Percentiles rank a stretch among this genome's conserved stretches.
Conservation (phyloP, 2,113 vertebrate species). For the Catagonus wagneri region DNA sequence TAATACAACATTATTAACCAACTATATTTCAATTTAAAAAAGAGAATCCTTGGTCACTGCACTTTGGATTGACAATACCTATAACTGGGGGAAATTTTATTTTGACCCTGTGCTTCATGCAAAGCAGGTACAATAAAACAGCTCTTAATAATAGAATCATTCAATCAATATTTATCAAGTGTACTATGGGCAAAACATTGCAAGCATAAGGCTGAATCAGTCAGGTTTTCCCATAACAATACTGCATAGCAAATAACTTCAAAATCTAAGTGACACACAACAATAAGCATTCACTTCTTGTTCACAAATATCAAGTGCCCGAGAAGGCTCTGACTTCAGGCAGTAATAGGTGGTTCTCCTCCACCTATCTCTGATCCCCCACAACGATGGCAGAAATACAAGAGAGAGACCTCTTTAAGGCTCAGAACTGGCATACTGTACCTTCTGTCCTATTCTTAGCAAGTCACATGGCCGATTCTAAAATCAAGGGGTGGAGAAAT, state of each 20-base stretch:
- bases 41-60: not conserved
- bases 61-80: not conserved
- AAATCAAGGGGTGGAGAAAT: not conserved
- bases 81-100: not conserved
- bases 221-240: not conserved
- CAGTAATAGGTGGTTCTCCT: not conserved
- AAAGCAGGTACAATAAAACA: not conserved
- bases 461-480: not conserved
- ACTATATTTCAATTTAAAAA: no score
- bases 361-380: not conserved
- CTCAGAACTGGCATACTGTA: not conserved
- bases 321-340: not conserved
- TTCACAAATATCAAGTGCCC: not conserved
- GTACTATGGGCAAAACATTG: not conserved
- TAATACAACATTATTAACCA: no score
- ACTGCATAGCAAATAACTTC: not conserved
- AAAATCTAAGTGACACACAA: not conserved
- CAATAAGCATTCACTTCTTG: not conserved
- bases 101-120: not conserved
- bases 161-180: not conserved
- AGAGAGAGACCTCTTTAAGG: not conserved
- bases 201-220: not conserved
- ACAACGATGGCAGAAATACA: not conserved
- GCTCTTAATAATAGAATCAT: not conserved
- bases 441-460: not conserved